phyloP scores from a whole-genome alignment of 2,113 vertebrate species.

The Capra hircus region DNA sequence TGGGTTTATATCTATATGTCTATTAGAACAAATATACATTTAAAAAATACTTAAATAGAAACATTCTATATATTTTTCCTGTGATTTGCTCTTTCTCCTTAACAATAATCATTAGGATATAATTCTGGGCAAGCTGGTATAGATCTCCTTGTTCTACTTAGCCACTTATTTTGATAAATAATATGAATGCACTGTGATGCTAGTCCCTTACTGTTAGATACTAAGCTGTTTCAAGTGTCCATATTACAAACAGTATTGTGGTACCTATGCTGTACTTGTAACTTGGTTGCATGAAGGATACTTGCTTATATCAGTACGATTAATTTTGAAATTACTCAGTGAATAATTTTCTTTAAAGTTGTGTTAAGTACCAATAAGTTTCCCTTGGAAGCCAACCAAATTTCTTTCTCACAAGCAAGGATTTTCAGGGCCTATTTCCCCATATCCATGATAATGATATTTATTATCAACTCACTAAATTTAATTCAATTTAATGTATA shows the following conservation, averaged over 20 bases:
- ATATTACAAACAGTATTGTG: neutral
- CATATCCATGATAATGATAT: neutral
- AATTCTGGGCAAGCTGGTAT: neutral
- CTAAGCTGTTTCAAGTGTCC: neutral
- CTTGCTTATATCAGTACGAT: neutral
- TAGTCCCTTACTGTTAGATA: neutral
- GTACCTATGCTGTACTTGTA: neutral
- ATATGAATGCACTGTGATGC: too few species aligned
- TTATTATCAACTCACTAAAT: neutral
- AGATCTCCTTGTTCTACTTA: neutral
- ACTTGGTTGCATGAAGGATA: neutral
- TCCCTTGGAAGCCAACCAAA: neutral
- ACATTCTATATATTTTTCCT: neutral
- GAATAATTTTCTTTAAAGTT: neutral
- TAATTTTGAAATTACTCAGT: neutral
- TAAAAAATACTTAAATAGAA: neutral
- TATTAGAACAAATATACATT: neutral
- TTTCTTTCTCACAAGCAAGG: neutral
- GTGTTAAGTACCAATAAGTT: neutral
- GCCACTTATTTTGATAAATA: neutral
- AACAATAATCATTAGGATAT: neutral
- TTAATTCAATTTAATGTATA: neutral
- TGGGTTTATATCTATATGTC: neutral
- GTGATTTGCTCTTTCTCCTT: neutral
- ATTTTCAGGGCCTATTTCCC: neutral